phyloP scores from a whole-genome alignment of 2,888 invertebrate genomes.

The Drosophila recens region DNA sequence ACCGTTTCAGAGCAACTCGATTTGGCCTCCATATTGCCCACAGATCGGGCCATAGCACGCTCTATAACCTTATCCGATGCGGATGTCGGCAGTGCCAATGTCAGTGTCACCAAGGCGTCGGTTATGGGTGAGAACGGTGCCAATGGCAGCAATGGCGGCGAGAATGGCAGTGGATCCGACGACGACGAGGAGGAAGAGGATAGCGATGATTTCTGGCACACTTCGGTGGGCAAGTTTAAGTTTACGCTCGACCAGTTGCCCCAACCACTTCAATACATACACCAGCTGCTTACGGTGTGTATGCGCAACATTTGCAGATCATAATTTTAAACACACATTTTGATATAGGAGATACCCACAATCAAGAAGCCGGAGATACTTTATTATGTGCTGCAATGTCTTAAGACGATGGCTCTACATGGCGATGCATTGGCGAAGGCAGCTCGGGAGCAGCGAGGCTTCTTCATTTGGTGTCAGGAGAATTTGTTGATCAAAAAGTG shows the following conservation, averaged over 20 bases:
- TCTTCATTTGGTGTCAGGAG: slow-evolving; percentile 98
- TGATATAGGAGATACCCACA: slow-evolving; percentile 88
- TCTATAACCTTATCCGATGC: slow-evolving; percentile 95
- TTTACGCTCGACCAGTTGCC: slow-evolving; percentile 96
- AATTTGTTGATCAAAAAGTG: slow-evolving; percentile 97
- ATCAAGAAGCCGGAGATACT: slow-evolving; percentile 96
- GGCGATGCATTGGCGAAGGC: slow-evolving; percentile 96
- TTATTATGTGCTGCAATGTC: slow-evolving; percentile 95
- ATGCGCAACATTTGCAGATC: slow-evolving; percentile 2
- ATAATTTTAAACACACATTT: no score
- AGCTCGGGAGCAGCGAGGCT: slow-evolving; percentile 94
- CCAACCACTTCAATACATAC: slow-evolving; percentile 96
- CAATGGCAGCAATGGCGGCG: slow-evolving; percentile 87
- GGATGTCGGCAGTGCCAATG: slow-evolving; percentile 92
- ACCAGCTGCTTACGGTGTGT: slow-evolving; percentile 91
- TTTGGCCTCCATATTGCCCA: slow-evolving; percentile 93
- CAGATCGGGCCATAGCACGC: slow-evolving; percentile 93
- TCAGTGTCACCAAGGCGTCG: slow-evolving; percentile 89
- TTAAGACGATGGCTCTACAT: slow-evolving; percentile 95
- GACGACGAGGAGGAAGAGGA: slow-evolving; percentile 89
- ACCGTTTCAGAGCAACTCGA: slow-evolving; percentile 96
- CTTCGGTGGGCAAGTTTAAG: slow-evolving; percentile 96
- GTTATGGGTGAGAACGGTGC: slow-evolving; percentile 87
- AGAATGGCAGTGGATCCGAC: slow-evolving; percentile 89
- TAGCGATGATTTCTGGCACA: slow-evolving; percentile 95